Conservation (phyloP, 2,888 invertebrate genomes). For the Watsonalla cultraria region DNA sequence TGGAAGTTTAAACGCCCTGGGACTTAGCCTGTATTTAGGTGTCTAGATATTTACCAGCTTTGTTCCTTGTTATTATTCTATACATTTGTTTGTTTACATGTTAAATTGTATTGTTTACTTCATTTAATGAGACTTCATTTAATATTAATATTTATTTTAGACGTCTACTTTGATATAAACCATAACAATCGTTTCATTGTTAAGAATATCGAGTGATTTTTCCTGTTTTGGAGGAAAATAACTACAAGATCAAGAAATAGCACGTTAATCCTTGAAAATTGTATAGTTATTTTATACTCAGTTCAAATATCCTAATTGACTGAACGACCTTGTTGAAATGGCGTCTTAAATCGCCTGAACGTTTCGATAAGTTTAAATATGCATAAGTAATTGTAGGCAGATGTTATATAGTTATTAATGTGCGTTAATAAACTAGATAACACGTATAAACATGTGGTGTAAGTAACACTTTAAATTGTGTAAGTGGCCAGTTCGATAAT, state of each 20-base stretch:
- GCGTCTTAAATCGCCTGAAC: too few relatives aligned
- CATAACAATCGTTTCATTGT: neutral
- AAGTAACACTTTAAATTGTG: constrained; percentile 1
- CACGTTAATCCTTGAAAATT: neutral
- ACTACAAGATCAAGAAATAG: neutral
- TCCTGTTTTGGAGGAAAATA: neutral
- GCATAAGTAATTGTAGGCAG: neutral
- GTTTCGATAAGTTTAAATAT: neutral
- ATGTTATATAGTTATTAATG: neutral
- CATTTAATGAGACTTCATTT: neutral
- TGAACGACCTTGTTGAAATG: too few relatives aligned
- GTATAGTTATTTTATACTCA: too few relatives aligned
- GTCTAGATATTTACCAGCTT: too few relatives aligned
- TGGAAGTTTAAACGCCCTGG: constrained; percentile 55
- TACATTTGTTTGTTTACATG: too few relatives aligned
- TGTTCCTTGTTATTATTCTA: too few relatives aligned
- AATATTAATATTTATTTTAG: neutral
- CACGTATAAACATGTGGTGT: neutral
- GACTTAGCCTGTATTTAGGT: constrained; percentile 19
- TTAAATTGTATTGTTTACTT: neutral
- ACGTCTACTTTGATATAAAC: neutral
- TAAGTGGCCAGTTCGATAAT: constrained; percentile 1
- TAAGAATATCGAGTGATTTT: neutral
- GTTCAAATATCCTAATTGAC: too few relatives aligned
- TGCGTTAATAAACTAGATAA: neutral